Conservation (phyloP, 2,888 invertebrate species). For the Cremastinae sp. region DNA sequence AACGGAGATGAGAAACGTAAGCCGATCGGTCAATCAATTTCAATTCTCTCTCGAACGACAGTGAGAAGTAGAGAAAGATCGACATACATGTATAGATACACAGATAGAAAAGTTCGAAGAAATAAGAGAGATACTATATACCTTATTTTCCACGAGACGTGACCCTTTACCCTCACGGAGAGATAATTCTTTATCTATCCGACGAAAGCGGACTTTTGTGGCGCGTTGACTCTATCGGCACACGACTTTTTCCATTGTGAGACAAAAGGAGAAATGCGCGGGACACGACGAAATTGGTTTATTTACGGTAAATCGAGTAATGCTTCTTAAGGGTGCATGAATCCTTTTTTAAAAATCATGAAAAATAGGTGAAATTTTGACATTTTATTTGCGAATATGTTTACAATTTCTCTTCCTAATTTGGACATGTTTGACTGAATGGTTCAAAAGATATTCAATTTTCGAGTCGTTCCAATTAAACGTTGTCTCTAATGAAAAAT, state of each 20-base stretch:
- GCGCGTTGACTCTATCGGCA: slow-evolving; percentile 54
- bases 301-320: slow-evolving; percentile 24
- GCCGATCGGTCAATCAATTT: slow-evolving; percentile 66
- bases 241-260: slow-evolving; percentile 58
- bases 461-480: no score
- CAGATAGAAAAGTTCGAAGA: neutral
- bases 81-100: slow-evolving; percentile 17
- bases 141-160: slow-evolving; percentile 47
- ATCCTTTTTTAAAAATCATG: no score
- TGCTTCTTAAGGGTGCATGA: neutral
- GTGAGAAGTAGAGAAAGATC: slow-evolving; percentile 51
- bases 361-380: slow-evolving; percentile 14
- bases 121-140: slow-evolving; percentile 44
- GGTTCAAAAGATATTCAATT: no score
- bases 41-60: slow-evolving; percentile 60
- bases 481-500: no score
- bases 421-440: no score
- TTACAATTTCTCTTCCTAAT: no score
- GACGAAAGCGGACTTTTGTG: slow-evolving; percentile 21
- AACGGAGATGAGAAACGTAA: slow-evolving; percentile 48
- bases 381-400: slow-evolving; percentile 13
- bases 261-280: slow-evolving; percentile 26
- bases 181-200: slow-evolving; percentile 61
- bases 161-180: slow-evolving; percentile 37
- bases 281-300: slow-evolving; percentile 44